Evolutionary conservation across 2,888 invertebrate species (phyloP).

Genomic region (Podotricha telesiphe): DNA sequence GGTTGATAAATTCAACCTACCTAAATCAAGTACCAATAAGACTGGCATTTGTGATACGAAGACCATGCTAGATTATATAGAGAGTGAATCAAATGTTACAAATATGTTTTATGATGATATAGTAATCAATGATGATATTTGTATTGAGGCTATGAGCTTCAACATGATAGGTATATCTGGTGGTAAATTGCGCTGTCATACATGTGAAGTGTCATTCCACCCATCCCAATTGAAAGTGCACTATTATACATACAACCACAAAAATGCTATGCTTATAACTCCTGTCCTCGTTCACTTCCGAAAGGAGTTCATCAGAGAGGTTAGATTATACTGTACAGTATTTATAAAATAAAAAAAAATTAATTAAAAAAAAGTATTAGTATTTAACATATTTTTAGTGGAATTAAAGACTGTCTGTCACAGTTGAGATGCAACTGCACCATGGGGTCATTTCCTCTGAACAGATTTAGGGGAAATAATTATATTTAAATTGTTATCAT

Average conservation of each 20-base stretch:
- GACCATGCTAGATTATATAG: conserved; percentile 20
- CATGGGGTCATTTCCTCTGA: too few relatives aligned
- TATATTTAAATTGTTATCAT: too few relatives aligned
- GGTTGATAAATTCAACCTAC: background rate
- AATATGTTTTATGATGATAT: background rate
- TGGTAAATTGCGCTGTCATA: conserved; percentile 47
- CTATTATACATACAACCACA: conserved; percentile 30
- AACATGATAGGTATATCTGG: conserved; percentile 43
- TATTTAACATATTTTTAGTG: background rate
- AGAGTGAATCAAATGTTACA: background rate
- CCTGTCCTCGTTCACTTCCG: conserved; percentile 38
- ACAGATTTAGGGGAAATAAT: too few relatives aligned
- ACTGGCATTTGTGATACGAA: conserved; percentile 7
- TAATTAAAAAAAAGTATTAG: too few relatives aligned
- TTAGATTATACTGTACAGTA: conserved; percentile 19
- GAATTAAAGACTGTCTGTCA: too few relatives aligned
- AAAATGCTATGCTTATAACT: conserved; percentile 19
- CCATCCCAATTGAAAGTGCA: conserved; percentile 29
- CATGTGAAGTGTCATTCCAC: conserved; percentile 43
- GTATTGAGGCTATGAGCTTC: conserved; percentile 46
- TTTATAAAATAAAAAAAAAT: too few relatives aligned
- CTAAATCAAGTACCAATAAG: background rate
- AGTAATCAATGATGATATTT: conserved; percentile 52
- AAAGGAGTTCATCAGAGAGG: conserved; percentile 48
- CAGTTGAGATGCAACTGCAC: too few relatives aligned